phyloP scores from a whole-genome alignment of 2,888 invertebrate species.

The Dynastes grantii region DNA sequence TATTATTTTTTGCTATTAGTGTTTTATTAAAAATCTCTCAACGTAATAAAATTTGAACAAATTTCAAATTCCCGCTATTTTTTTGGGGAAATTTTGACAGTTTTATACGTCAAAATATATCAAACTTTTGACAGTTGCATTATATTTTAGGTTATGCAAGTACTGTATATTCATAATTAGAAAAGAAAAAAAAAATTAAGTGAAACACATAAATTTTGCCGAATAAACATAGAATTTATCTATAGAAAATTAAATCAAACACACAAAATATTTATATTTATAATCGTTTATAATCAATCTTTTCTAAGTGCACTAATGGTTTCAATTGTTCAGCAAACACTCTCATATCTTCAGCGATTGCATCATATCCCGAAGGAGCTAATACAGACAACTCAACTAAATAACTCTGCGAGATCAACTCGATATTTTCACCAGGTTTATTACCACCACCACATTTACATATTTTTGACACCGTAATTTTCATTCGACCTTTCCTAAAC shows the following conservation, averaged over 20 bases:
- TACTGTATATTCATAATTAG: too few species aligned
- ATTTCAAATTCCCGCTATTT: too few species aligned
- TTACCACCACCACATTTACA: slow-evolving; percentile 83
- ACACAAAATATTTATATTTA: slow-evolving; percentile 57
- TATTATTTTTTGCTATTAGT: slow-evolving; percentile 24
- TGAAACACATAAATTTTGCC: too few species aligned
- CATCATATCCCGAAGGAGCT: slow-evolving; percentile 93
- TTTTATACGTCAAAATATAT: too few species aligned
- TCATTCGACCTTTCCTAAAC: slow-evolving; percentile 97
- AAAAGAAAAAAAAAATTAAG: too few species aligned
- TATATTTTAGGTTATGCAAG: too few species aligned
- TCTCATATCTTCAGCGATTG: slow-evolving; percentile 96
- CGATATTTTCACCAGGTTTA: slow-evolving; percentile 80
- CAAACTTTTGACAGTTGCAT: too few species aligned
- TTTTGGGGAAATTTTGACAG: too few species aligned
- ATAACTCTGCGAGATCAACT: slow-evolving; percentile 93
- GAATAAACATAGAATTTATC: too few species aligned
- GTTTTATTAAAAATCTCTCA: slow-evolving; percentile 1
- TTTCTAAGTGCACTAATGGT: slow-evolving; percentile 92
- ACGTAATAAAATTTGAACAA: too few species aligned
- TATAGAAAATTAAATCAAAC: too few species aligned
- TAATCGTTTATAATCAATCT: slow-evolving; percentile 90
- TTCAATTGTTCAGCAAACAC: slow-evolving; percentile 95
- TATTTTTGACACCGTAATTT: slow-evolving; percentile 95
- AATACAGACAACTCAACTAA: slow-evolving; percentile 93